These are phyloP conservation scores for Leptinotarsa haldemani DNA, from an alignment of 2,888 invertebrate genomes.

Conservation along the genomic window DNA sequence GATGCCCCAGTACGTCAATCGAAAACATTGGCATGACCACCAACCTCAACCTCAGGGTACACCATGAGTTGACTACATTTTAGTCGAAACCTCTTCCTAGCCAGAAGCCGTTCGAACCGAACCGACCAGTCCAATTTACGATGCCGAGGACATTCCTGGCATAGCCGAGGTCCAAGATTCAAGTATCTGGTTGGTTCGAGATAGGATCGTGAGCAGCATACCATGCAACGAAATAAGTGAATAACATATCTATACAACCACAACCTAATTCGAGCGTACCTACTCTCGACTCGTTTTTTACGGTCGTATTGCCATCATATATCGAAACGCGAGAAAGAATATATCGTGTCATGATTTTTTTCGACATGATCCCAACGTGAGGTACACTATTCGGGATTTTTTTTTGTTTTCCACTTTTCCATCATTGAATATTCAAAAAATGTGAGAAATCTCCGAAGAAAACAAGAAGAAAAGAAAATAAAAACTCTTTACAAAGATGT, in stretches of 20 bases:
- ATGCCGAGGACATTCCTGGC: slow-evolving; percentile 35
- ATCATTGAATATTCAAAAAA: too few species aligned
- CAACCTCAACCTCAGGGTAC: too few species aligned
- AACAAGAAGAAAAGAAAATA: too few species aligned
- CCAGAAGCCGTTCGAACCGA: not conserved
- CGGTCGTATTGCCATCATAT: not conserved
- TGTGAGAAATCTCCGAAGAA: too few species aligned
- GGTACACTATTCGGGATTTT: too few species aligned
- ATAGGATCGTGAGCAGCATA: slow-evolving; percentile 35
- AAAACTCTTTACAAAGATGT: too few species aligned
- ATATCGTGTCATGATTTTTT: not conserved
- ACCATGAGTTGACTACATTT: too few species aligned
- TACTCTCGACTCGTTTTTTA: slow-evolving; percentile 19
- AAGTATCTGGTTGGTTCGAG: slow-evolving; percentile 37
- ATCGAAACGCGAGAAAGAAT: slow-evolving; percentile 12
- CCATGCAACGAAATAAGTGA: slow-evolving; percentile 39
- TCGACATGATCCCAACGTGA: too few species aligned
- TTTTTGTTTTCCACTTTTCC: too few species aligned
- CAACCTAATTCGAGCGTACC: slow-evolving; percentile 19
- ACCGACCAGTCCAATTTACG: slow-evolving; percentile 30
- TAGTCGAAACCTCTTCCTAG: too few species aligned
- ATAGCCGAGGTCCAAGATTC: slow-evolving; percentile 38
- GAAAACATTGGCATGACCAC: too few species aligned
- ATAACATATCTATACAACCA: slow-evolving; percentile 26
- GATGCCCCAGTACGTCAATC: too few species aligned